Base-by-base conservation (phyloP, 1,140 invertebrate genomes). In the Tetragonula clypearis region DNA sequence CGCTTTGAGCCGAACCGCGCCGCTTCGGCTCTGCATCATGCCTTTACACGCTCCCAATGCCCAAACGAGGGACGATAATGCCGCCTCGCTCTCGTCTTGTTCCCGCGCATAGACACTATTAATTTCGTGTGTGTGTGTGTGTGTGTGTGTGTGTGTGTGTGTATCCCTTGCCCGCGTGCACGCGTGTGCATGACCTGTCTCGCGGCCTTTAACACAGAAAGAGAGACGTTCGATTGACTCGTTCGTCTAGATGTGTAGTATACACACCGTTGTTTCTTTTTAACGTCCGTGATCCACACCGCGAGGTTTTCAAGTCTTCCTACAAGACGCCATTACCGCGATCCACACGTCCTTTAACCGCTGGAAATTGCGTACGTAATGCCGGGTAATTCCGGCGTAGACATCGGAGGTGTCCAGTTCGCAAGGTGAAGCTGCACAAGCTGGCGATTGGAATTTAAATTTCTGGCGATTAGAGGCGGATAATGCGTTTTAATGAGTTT, bases 1-100 rank as follows among this genome's bases (percentile, higher is more conserved):
- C 88, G 93, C 93, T 94, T 95, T 94, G 93, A 94, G 90, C 88
- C 84, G 91, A 89, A 91, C 92, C 91, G 93, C 91, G 89, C 87
- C 85, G 91, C 90, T 88, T 86, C 87, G 90, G 91, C 92, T 92
- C 91, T 94, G 93, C 90, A 94, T 94, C 93, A 93, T 93, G 86
- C 88, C 91, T 92, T 93, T 94, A 94, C 92, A 94, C 91, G 92
- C 92, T 93, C 90, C 91, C 92, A 93, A 94, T 93, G 93, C 91
- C 92, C 91, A 93, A 94, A 94, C 92, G 92, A 93, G 92, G 90
- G 88, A 93, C 93, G 91, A 92, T 93, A 93, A 93, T 92, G 92
- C 92, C 91, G 92, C 92, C 91, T 88, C 85, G 75, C 81, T 87
- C 87, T 84, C 86, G 87, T 88, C 85, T 79, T 87, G 85, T 89